phyloP scores from a whole-genome alignment of 2,113 vertebrate genomes.

The Alaudala cheleensis region DNA sequence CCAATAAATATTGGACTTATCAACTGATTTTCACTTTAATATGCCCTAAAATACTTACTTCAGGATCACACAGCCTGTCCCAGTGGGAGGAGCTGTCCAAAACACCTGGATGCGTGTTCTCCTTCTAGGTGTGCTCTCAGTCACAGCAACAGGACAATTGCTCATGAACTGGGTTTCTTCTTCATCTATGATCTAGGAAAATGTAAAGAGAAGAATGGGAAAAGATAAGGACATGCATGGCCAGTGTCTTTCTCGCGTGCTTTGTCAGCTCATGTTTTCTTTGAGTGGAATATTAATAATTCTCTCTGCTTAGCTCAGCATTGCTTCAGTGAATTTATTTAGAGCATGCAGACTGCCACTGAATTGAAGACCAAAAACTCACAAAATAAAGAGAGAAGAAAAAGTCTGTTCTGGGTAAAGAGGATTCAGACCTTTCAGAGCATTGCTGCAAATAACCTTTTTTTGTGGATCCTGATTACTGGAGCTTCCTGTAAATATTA shows the following conservation, averaged over 20 bases:
- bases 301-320: not conserved
- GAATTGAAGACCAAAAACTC: not conserved
- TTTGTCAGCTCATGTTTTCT: not conserved
- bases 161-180: slow-evolving; percentile 99
- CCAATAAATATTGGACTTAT: not conserved
- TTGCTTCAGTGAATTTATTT: not conserved
- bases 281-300: not conserved
- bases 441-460: not conserved
- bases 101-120: slow-evolving; percentile 94
- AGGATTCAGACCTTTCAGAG: not conserved
- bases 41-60: slow-evolving; percentile 82
- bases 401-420: not conserved
- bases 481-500: not conserved
- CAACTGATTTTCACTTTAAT: not conserved
- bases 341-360: not conserved
- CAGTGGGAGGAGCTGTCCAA: slow-evolving; percentile 90
- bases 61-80: slow-evolving; percentile 88
- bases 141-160: slow-evolving; percentile 94
- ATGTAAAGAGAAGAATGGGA: not conserved
- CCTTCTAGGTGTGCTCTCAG: slow-evolving; percentile 92
- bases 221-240: not conserved
- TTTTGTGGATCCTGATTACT: not conserved
- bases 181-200: slow-evolving; percentile 91
- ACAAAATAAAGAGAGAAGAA: not conserved
- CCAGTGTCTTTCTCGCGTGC: fast-evolving